phyloP scores from a whole-genome alignment of 2,797 vertebrate species.

The Vireo griseus region DNA sequence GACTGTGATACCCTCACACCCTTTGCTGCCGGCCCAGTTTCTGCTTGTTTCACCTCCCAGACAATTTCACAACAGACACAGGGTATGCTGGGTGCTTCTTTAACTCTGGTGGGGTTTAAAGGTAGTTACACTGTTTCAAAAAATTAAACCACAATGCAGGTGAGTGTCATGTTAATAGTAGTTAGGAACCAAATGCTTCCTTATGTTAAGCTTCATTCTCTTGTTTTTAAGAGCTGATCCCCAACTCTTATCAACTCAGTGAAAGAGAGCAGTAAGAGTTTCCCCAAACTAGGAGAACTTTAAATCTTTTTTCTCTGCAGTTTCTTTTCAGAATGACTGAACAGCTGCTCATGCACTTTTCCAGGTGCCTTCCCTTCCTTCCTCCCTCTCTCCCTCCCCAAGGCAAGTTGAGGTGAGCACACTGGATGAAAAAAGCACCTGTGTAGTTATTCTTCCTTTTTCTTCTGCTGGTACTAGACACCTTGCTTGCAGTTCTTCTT shows the following conservation, averaged over 20 bases:
- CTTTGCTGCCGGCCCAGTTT: not conserved
- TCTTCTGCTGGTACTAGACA: not conserved
- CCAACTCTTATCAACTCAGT: not conserved
- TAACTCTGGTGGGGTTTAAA: not conserved
- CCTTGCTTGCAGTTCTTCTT: not conserved
- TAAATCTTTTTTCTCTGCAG: not conserved
- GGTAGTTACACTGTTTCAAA: not conserved
- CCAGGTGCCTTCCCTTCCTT: not conserved
- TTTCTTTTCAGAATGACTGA: not conserved
- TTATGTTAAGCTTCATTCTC: not conserved
- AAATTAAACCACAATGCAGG: not conserved
- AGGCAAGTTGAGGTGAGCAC: not conserved
- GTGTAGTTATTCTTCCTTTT: constrained; percentile 3
- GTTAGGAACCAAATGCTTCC: not conserved
- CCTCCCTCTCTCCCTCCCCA: not conserved
- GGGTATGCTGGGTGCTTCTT: not conserved
- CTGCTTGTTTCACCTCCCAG: not conserved
- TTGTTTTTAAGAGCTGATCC: not conserved
- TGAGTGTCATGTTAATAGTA: not conserved
- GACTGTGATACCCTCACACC: too few species aligned
- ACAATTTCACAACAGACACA: not conserved
- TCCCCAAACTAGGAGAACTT: not conserved
- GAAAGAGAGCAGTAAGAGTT: not conserved
- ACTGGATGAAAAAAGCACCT: not conserved
- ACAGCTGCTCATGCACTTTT: not conserved